Evolutionary conservation across 1,140 invertebrate species (phyloP).

Genomic region (Trichonephila clavata): DNA sequence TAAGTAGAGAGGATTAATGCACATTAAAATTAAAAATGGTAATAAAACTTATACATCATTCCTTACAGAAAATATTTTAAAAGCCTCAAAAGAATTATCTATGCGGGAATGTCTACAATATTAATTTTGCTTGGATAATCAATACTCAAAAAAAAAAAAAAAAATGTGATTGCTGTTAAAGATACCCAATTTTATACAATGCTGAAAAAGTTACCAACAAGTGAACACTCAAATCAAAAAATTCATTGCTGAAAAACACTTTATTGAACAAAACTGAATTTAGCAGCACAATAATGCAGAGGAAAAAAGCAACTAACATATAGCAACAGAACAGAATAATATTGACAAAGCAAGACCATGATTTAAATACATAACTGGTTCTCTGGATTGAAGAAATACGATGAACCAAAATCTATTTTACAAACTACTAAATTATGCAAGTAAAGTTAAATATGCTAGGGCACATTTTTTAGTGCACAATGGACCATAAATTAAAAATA

Average conservation of each 20-base stretch:
- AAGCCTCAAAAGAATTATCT: no score
- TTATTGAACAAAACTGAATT: constrained; percentile 13
- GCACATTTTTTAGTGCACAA: not conserved
- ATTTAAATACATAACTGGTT: constrained; percentile 16
- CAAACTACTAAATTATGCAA: not conserved
- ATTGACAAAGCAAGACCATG: not conserved
- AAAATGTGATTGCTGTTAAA: not conserved
- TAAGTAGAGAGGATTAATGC: no score
- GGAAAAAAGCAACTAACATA: constrained; percentile 7
- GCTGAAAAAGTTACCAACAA: no score
- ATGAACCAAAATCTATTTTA: constrained; percentile 8
- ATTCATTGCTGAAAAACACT: not conserved
- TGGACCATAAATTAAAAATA: not conserved
- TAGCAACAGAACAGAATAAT: not conserved
- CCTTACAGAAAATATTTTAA: no score
- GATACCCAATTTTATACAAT: no score
- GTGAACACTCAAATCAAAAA: not conserved
- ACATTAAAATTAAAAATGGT: no score
- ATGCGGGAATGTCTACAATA: no score
- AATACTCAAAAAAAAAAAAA: not conserved
- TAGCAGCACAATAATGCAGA: constrained; percentile 5
- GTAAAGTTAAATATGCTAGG: not conserved
- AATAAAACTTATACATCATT: no score
- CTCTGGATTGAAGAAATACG: constrained; percentile 11
- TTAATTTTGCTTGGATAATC: no score